Conservation (phyloP, 2,888 invertebrate species). For the Drosophila aldrichi region DNA sequence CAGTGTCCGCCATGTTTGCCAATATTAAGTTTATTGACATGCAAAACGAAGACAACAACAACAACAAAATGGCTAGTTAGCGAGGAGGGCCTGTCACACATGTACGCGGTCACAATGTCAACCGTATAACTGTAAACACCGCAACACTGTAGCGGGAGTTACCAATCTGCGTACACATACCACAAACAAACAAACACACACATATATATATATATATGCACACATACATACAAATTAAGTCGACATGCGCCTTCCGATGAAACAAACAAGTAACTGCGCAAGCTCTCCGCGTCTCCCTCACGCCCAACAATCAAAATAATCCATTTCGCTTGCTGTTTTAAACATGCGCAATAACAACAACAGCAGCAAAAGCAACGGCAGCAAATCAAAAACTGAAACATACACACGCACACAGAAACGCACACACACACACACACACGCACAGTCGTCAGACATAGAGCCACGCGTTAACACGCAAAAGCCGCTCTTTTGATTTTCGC, state of each 20-base stretch:
- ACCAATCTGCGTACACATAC: conserved; percentile 30
- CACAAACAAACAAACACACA: conserved; percentile 29
- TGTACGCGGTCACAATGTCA: conserved; percentile 70
- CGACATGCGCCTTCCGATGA: conserved; percentile 62
- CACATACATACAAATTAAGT: conserved; percentile 38
- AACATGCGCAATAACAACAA: conserved; percentile 65
- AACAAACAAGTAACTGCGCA: conserved; percentile 15
- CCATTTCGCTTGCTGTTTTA: conserved; percentile 76
- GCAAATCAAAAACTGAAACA: conserved; percentile 8
- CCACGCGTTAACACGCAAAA: conserved; percentile 42
- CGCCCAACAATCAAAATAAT: conserved; percentile 58
- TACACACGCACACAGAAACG: conserved; percentile 27
- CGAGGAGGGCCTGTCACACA: conserved; percentile 16
- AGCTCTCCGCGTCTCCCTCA: conserved; percentile 19
- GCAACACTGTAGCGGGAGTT: conserved; percentile 31
- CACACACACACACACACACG: conserved; percentile 24
- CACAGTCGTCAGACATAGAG: conserved; percentile 10
- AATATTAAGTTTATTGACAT: conserved; percentile 54
- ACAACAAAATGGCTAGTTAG: conserved; percentile 13
- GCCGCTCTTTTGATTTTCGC: conserved; percentile 57
- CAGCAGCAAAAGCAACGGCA: conserved; percentile 28
- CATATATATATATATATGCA: conserved; percentile 7
- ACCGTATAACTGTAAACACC: conserved; percentile 56
- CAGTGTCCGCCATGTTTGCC: conserved; percentile 36
- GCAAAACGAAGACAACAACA: conserved; percentile 20